Percentiles rank a stretch among this genome's conserved stretches.
These are phyloP conservation scores for Leistus spinibarbis DNA, from an alignment of 2,888 invertebrate species.

Conservation along the genomic window DNA sequence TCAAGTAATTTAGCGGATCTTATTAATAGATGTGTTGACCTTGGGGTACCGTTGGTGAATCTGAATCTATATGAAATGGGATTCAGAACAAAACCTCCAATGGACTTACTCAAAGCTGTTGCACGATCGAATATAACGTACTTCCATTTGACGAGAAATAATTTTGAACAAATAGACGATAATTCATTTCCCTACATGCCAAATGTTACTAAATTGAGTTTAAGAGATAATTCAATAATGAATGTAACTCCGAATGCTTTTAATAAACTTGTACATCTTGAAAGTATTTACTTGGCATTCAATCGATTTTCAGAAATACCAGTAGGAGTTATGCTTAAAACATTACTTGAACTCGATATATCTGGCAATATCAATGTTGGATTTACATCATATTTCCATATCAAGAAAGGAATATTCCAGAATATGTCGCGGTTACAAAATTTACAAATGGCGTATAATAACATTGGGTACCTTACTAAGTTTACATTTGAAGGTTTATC, in stretches of 20 bases:
- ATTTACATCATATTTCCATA: slow-evolving; percentile 59
- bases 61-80: slow-evolving; percentile 63
- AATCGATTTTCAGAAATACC: slow-evolving; percentile 64
- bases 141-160: slow-evolving; percentile 61
- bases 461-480: slow-evolving; percentile 60
- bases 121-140: slow-evolving; percentile 60
- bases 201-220: slow-evolving; percentile 62
- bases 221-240: slow-evolving; percentile 61
- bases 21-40: slow-evolving; percentile 53
- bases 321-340: slow-evolving; percentile 58
- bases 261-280: slow-evolving; percentile 60
- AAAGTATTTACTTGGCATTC: slow-evolving; percentile 59
- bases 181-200: slow-evolving; percentile 63
- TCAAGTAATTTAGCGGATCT: slow-evolving; percentile 57
- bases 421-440: slow-evolving; percentile 59
- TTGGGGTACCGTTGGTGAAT: slow-evolving; percentile 56
- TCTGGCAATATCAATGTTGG: slow-evolving; percentile 60
- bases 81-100: slow-evolving; percentile 61
- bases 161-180: slow-evolving; percentile 61
- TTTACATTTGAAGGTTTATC: slow-evolving; percentile 61
- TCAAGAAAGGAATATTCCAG: slow-evolving; percentile 60
- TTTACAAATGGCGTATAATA: slow-evolving; percentile 63
- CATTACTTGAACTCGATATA: slow-evolving; percentile 60
- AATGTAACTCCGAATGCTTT: slow-evolving; percentile 60
- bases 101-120: slow-evolving; percentile 58